Evolutionary conservation across 2,113 vertebrate genomes (phyloP).

Genomic region (Bufo gargarizans): DNA sequence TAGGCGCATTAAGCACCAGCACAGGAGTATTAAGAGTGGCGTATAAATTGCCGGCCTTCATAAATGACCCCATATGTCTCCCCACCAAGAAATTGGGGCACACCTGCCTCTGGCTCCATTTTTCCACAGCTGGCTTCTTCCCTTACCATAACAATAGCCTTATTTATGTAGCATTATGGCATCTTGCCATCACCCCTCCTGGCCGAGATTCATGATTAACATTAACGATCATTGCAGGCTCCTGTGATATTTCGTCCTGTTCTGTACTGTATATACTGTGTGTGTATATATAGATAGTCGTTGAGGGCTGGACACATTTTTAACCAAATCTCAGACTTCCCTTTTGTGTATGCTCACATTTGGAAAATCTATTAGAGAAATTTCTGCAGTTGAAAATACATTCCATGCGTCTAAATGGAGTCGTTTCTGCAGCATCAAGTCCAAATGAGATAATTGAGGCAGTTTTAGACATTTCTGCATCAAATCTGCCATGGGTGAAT

Average conservation of each 20-base stretch:
- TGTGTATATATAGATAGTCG: no score
- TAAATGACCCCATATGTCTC: not conserved
- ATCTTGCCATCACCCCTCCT: not conserved
- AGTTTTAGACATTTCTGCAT: no score
- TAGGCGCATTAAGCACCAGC: no score
- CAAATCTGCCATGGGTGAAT: no score
- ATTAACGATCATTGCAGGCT: no score
- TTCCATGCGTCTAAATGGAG: not conserved
- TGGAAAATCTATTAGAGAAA: not conserved
- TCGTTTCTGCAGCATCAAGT: no score
- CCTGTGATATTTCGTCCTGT: not conserved
- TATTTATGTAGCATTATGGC: not conserved
- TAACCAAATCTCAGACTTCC: not conserved
- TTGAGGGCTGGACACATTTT: no score
- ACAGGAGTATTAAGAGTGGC: no score
- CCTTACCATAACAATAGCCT: not conserved
- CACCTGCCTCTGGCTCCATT: not conserved
- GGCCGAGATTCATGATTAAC: not conserved
- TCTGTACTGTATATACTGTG: not conserved
- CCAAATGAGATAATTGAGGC: no score
- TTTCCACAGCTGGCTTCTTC: not conserved
- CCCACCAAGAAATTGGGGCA: not conserved
- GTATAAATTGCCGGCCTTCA: no score
- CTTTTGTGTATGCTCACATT: no score
- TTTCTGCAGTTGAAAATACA: not conserved